Evolutionary conservation across 2,797 vertebrate species (phyloP).

Genomic region (Graptemys geographica): DNA sequence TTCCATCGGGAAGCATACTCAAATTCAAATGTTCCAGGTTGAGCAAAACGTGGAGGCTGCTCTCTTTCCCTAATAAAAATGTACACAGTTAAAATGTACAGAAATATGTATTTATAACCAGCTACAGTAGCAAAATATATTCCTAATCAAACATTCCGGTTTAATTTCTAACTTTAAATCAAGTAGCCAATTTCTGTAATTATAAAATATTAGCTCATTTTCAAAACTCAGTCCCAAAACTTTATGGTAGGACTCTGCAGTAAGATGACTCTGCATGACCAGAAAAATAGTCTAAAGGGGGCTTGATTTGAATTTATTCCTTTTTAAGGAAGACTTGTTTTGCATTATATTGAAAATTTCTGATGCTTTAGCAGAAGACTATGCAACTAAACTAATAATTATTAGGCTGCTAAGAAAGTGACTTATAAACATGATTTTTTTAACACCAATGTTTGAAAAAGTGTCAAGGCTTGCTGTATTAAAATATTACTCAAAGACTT

Average conservation of each 20-base stretch:
- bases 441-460: neutral
- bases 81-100: constrained; percentile 62
- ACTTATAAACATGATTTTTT: neutral
- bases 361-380: neutral
- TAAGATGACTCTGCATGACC: neutral
- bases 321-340: neutral
- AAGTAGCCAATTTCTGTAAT: neutral
- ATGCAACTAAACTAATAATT: neutral
- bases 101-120: constrained; percentile 51
- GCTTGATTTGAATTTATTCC: neutral
- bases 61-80: constrained; percentile 89
- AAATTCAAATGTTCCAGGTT: constrained; percentile 98
- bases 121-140: neutral
- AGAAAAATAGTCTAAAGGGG: neutral
- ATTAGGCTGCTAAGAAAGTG: neutral
- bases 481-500: neutral
- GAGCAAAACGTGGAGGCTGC: constrained; percentile 93
- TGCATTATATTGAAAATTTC: neutral
- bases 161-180: neutral
- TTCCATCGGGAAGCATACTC: constrained; percentile 98
- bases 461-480: neutral
- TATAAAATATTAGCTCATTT: neutral
- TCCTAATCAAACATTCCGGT: neutral
- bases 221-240: neutral
- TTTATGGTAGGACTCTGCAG: neutral